phyloP scores from a whole-genome alignment of 92 coral and sea anemone genomes.

The Desmophyllum pertusum region DNA sequence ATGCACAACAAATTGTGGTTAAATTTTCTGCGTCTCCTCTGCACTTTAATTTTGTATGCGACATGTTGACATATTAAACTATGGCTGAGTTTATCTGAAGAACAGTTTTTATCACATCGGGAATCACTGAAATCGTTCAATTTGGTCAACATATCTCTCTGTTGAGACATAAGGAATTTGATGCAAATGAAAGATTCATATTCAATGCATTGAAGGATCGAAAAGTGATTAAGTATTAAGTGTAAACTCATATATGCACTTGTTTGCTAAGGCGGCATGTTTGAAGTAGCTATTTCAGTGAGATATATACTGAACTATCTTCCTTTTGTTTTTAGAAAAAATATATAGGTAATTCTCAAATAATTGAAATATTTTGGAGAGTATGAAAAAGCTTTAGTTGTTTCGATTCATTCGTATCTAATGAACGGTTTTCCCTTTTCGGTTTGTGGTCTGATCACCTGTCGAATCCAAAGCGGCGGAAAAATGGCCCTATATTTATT shows the following conservation, averaged over 20 bases:
- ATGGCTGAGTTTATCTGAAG: neutral
- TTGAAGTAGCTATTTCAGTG: slow-evolving; percentile 1
- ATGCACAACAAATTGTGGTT: neutral
- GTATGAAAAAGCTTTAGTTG: neutral
- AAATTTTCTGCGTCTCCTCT: neutral
- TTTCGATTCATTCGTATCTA: neutral
- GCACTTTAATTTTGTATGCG: neutral
- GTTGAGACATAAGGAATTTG: neutral
- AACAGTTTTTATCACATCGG: neutral
- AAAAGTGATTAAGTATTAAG: neutral
- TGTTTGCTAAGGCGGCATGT: slow-evolving; percentile 12
- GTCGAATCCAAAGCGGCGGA: neutral
- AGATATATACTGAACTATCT: neutral
- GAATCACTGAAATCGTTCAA: neutral
- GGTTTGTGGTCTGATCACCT: neutral
- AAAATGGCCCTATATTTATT: neutral
- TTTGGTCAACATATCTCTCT: neutral
- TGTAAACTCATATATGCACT: slow-evolving; percentile 9
- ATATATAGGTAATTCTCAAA: neutral
- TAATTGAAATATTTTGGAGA: neutral
- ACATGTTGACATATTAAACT: neutral
- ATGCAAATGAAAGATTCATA: neutral
- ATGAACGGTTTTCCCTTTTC: neutral
- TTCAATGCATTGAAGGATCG: neutral
- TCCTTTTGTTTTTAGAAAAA: neutral